phyloP scores from a whole-genome alignment of 1,140 invertebrate genomes.

The Drosophila burlai region DNA sequence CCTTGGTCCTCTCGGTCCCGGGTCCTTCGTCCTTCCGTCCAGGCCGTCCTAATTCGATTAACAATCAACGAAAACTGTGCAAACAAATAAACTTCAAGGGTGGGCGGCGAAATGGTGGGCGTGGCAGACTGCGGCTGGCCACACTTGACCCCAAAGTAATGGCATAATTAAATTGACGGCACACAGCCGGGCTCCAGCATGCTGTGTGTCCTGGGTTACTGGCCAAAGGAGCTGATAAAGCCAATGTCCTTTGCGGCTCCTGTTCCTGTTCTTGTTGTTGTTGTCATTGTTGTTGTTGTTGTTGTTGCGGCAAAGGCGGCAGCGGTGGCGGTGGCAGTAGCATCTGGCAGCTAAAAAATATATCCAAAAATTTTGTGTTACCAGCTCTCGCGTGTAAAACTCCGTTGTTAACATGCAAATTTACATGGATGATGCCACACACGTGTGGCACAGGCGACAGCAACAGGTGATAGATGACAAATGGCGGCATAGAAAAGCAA shows the following conservation, averaged over 20 bases:
- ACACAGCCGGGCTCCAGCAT: slow-evolving; percentile 3
- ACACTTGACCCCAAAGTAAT: slow-evolving; percentile 68
- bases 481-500: slow-evolving; percentile 28
- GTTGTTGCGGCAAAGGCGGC: too few species aligned
- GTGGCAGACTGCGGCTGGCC: slow-evolving; percentile 22
- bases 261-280: slow-evolving; percentile 6
- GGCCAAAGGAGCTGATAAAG: slow-evolving; percentile 19
- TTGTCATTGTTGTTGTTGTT: slow-evolving; percentile 3
- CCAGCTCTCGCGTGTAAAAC: slow-evolving; percentile 60
- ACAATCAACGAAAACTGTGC: slow-evolving; percentile 65
- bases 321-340: background rate
- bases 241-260: slow-evolving; percentile 17
- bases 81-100: slow-evolving; percentile 52
- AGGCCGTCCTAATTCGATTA: slow-evolving; percentile 60
- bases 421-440: slow-evolving; percentile 49
- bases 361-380: slow-evolving; percentile 46
- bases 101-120: background rate
- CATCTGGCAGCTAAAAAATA: slow-evolving; percentile 49
- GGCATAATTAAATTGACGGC: slow-evolving; percentile 74
- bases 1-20: slow-evolving; percentile 4
- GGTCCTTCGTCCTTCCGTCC: slow-evolving; percentile 12
- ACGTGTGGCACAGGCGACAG: slow-evolving; percentile 6
- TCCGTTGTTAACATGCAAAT: slow-evolving; percentile 69
- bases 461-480: slow-evolving; percentile 62
- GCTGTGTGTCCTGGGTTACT: background rate